A percentile compares a stretch with the other conserved stretches of the same genome.
phyloP scores from a whole-genome alignment of 2,797 vertebrate genomes.

The Cossypha heuglini region DNA sequence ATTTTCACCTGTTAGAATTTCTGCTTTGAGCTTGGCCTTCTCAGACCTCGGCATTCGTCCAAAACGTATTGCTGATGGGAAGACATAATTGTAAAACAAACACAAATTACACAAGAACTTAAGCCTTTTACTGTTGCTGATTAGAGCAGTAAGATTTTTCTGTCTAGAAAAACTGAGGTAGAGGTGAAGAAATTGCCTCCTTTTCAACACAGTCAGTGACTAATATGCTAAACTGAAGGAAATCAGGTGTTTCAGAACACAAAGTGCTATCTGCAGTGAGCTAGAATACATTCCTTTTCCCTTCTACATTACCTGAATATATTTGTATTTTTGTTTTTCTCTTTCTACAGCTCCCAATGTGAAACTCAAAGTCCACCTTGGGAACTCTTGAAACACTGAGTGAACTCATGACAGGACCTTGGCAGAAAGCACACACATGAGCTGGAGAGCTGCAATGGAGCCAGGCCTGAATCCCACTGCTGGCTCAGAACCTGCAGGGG shows the following conservation, averaged over 20 bases:
- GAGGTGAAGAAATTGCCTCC: background rate
- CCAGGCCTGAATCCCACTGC: background rate
- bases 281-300: background rate
- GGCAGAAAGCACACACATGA: background rate
- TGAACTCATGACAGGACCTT: background rate
- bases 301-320: background rate
- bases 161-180: background rate
- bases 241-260: background rate
- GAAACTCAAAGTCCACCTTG: background rate
- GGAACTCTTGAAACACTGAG: background rate
- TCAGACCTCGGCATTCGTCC: conserved; percentile 97
- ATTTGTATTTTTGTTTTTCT: background rate
- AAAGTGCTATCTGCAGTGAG: background rate
- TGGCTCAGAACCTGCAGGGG: background rate
- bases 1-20: conserved; percentile 87
- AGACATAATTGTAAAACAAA: background rate
- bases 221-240: background rate
- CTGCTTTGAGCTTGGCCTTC: conserved; percentile 94
- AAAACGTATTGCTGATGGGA: conserved; percentile 90
- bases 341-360: background rate
- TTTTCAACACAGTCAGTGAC: background rate
- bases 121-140: background rate
- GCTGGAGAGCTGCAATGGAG: background rate
- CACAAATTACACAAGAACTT: background rate
- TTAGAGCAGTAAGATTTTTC: background rate